A percentile compares a stretch with the other conserved stretches of the same genome.
Evolutionary conservation across 2,888 invertebrate species (phyloP).

Genomic region (Exocentrus adspersus): DNA sequence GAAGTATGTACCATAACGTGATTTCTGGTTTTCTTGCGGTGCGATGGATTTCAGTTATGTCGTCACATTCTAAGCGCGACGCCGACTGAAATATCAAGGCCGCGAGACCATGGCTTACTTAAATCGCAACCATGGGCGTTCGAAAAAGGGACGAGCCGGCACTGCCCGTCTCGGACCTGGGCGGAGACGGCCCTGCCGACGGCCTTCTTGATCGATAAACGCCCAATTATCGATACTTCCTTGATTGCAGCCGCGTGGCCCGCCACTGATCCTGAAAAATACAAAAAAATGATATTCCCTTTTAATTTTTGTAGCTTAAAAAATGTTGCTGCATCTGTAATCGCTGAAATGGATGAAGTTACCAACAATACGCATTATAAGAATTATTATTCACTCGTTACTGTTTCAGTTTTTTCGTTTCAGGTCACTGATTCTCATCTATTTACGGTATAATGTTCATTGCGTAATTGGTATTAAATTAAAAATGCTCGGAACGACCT

Average conservation of each 20-base stretch:
- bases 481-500: neutral
- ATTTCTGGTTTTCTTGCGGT: conserved; percentile 25
- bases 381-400: neutral
- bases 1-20: conserved; percentile 27
- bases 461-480: neutral
- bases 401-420: neutral
- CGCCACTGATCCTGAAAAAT: too few relatives aligned
- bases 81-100: conserved; percentile 55
- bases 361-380: neutral
- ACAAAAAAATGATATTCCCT: too few relatives aligned
- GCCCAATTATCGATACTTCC: conserved; percentile 2
- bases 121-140: conserved; percentile 34
- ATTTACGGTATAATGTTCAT: neutral
- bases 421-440: conserved; percentile 7
- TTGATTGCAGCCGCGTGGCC: neutral
- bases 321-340: too few relatives aligned
- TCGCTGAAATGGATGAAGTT: neutral
- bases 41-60: conserved; percentile 11
- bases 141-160: conserved; percentile 18
- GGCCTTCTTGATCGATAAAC: neutral
- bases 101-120: conserved; percentile 51
- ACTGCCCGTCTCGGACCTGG: neutral
- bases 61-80: conserved; percentile 46
- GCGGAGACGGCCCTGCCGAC: neutral
- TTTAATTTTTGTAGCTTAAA: too few relatives aligned